Percentiles rank a stretch among this genome's conserved stretches.
phyloP scores from a whole-genome alignment of 1,140 invertebrate species.

The Scaptomyza hsui region DNA sequence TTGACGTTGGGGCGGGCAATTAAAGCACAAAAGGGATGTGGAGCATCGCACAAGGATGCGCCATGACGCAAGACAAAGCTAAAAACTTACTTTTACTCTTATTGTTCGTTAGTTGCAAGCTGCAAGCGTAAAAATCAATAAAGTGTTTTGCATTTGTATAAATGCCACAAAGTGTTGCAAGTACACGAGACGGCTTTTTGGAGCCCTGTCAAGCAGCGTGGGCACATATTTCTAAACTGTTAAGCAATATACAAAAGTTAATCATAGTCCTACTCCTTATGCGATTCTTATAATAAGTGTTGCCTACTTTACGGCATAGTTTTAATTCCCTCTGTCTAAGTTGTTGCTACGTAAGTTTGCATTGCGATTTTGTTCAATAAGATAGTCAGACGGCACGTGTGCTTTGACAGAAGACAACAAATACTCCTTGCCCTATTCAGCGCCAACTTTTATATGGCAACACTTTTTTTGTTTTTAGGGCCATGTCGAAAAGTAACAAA shows the following conservation, averaged over 20 bases:
- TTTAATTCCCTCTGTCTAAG: not conserved
- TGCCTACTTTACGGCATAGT: not conserved
- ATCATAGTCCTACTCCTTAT: no score
- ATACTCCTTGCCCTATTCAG: not conserved
- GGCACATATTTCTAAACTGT: no score
- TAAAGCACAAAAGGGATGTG: constrained; percentile 6
- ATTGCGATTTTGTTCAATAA: constrained; percentile 8
- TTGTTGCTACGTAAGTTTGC: constrained; percentile 4
- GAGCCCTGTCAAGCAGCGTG: no score
- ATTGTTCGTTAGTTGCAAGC: no score
- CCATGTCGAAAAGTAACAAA: constrained; percentile 21
- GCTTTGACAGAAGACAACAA: not conserved
- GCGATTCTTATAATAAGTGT: no score
- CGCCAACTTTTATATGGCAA: not conserved
- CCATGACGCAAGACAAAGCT: not conserved
- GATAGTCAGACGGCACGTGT: constrained; percentile 15
- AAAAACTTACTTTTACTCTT: no score
- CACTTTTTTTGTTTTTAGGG: constrained; percentile 8
- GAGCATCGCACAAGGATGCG: not conserved
- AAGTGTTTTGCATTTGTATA: not conserved
- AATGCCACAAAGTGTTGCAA: constrained; percentile 3
- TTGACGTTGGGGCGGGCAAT: not conserved
- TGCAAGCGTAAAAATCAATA: not conserved
- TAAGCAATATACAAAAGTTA: no score
- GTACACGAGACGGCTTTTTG: constrained; percentile 16